Evolutionary conservation across 1,140 invertebrate genomes (phyloP).

Genomic region (Lucilia cuprina): DNA sequence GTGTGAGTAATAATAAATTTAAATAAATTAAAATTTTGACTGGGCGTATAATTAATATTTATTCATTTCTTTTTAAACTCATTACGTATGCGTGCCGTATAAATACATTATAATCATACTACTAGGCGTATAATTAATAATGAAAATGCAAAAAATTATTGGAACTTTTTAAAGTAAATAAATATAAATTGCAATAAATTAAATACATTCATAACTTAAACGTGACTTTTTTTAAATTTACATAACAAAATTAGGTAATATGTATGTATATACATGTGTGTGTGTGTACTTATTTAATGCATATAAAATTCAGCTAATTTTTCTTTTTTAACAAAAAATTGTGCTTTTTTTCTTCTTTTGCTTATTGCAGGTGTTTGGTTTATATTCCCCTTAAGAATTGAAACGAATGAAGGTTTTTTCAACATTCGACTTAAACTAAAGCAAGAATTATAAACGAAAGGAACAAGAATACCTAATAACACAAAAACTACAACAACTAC

Average conservation of each 20-base stretch:
- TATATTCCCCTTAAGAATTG: conserved; percentile 9
- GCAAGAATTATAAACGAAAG: not conserved
- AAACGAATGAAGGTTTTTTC: not conserved
- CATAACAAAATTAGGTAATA: no score
- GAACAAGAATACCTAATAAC: not conserved
- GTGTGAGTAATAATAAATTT: not conserved
- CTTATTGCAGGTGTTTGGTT: conserved; percentile 5
- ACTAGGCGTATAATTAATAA: no score
- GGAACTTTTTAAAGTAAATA: no score
- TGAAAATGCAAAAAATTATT: no score
- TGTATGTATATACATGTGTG: no score
- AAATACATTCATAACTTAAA: no score
- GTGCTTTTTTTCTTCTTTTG: not conserved
- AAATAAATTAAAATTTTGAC: not conserved
- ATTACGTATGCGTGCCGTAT: no score
- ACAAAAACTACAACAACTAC: not conserved
- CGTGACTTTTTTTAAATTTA: no score
- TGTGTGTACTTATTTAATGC: not conserved
- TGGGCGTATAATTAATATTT: not conserved
- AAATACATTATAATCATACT: no score
- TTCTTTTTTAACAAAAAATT: not conserved
- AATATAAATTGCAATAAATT: no score
- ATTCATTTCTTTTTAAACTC: not conserved
- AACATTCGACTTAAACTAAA: not conserved
- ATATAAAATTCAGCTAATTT: not conserved